Base-by-base conservation (phyloP, 2,888 invertebrate genomes). In the Meiosimyza decipiens region DNA sequence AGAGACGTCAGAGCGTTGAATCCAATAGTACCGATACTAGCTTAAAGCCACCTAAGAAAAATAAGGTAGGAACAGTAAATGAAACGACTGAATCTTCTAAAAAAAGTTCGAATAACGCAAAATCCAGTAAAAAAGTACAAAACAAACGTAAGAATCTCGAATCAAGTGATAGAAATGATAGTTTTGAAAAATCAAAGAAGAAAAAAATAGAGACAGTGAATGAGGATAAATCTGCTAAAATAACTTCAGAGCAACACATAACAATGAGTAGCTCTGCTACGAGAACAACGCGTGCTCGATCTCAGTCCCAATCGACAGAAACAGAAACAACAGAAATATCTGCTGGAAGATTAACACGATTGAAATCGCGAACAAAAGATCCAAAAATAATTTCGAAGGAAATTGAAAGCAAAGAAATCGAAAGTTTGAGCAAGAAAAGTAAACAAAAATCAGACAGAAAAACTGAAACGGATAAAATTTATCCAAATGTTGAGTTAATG, bases 321-420 rank as follows among this genome's bases (percentile, higher is more conserved):
- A 59, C 15, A 13, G 60, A 68, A 22, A 5, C 9, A 47, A 12
- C 51, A 15, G 15, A 68, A 12, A 1, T 13, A 57, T 66, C 75
- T 15, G 22, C 73, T 18, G 64, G 59, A 54, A 71, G 76, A 11
- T 62, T 71, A 7, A 77, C 76, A 4, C 72, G 77, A 16, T 33
- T 71, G 6, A 73, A 65, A 63, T 76, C 77, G 1, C 71, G 51
- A 28, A 11, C 33, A 0, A 66, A 72, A 13, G 75, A 72, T 28
- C 28, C 11, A 49, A 11, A 13, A 52, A 57, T 1, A 51, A 13
- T 6, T n/a, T 9, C 13, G 7, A 13, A 22, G 12, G 62, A 40
- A 63, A 47, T 49, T 16, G n/a, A 40, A 40, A 40, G 40, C 40
- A 40, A 40, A 40, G 40, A 40, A 40, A 40, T 40, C 40, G 40